Conservation (phyloP, 2,888 invertebrate genomes). For the Oscheius sp. region DNA sequence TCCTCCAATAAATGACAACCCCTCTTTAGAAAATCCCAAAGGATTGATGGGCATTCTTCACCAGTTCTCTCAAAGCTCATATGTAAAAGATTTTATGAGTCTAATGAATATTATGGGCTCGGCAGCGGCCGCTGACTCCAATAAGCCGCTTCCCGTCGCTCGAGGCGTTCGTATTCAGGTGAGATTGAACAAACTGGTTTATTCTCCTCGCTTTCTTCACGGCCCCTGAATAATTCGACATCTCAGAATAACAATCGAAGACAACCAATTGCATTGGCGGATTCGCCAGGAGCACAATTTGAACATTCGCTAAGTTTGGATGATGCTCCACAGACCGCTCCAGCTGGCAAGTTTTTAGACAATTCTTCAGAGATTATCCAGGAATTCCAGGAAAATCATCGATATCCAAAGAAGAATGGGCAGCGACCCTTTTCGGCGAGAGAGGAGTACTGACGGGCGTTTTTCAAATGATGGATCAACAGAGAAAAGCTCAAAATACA, state of each 20-base stretch:
- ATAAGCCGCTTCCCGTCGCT: background rate
- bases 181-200: background rate
- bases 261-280: conserved; percentile 12
- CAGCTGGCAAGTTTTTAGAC: background rate
- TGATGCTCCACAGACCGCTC: conserved; percentile 17
- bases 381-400: conserved; percentile 6
- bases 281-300: conserved; percentile 9
- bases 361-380: background rate
- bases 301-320: conserved; percentile 32
- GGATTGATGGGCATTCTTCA: conserved; percentile 5
- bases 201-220: background rate
- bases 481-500: conserved; percentile 42
- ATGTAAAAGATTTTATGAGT: conserved; percentile 36
- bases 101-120: conserved; percentile 20
- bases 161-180: conserved; percentile 35
- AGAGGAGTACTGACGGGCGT: conserved; percentile 68
- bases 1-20: background rate
- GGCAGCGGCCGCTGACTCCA: background rate
- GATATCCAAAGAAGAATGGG: conserved; percentile 59
- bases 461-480: conserved; percentile 69
- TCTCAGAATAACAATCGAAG: background rate
- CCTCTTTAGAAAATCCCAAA: conserved; percentile 27
- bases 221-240: no score
- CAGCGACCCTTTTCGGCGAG: conserved; percentile 65
- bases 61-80: conserved; percentile 23